Percentiles rank a stretch among this genome's conserved stretches.
These are phyloP conservation scores for Arenaria interpres DNA, from an alignment of 2,113 vertebrate genomes.

Conservation along the genomic window DNA sequence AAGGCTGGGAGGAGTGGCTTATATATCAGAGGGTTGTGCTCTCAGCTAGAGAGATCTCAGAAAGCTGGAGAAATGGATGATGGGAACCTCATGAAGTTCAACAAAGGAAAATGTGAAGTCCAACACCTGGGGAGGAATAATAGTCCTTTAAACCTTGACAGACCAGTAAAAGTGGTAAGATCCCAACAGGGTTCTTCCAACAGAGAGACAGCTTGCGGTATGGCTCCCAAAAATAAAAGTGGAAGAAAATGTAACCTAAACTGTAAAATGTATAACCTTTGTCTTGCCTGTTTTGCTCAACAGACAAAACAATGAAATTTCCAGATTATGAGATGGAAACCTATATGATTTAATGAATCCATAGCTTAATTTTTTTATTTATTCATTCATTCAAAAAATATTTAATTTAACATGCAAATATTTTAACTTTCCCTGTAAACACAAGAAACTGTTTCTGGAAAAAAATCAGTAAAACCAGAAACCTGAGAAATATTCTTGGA, in stretches of 20 bases:
- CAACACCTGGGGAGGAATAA: background rate
- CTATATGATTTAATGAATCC: background rate
- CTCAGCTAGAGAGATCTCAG: background rate
- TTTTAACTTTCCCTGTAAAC: background rate
- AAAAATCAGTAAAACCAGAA: background rate
- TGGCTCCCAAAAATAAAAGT: background rate
- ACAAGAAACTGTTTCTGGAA: background rate
- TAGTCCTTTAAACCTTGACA: background rate
- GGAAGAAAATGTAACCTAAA: background rate
- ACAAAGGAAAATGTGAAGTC: background rate
- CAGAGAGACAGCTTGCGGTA: background rate
- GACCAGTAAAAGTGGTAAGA: background rate
- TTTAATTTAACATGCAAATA: background rate
- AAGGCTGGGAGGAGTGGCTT: background rate
- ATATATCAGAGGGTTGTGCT: background rate
- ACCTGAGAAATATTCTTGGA: background rate
- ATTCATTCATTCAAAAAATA: background rate
- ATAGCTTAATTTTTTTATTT: background rate
- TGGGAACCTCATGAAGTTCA: background rate
- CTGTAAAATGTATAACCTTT: background rate
- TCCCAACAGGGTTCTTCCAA: background rate
- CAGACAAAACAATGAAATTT: background rate
- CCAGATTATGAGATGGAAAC: background rate
- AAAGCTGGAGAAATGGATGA: background rate
- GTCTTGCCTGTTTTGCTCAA: background rate